phyloP scores from a whole-genome alignment of 2,888 invertebrate genomes.

The Melinaea menophilus region DNA sequence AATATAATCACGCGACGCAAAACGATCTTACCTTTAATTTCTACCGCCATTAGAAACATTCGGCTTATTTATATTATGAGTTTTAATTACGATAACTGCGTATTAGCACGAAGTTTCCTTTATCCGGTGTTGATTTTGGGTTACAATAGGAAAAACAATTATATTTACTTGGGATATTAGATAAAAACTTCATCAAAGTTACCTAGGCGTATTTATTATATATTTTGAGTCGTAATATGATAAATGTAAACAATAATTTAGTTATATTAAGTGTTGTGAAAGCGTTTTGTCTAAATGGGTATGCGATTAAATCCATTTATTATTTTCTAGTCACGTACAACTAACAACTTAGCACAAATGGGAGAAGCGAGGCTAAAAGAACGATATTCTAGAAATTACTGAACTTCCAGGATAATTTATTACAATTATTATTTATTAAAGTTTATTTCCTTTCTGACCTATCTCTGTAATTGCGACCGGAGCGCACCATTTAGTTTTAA shows the following conservation, averaged over 20 bases:
- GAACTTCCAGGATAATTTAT: too few relatives aligned
- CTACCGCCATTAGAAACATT: neutral
- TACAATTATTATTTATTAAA: too few relatives aligned
- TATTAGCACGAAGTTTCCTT: neutral
- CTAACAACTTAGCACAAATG: slow-evolving; percentile 40
- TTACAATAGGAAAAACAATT: too few relatives aligned
- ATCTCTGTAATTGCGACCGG: too few relatives aligned
- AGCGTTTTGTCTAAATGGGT: neutral
- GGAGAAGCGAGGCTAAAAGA: slow-evolving; percentile 37
- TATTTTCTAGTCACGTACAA: slow-evolving; percentile 2
- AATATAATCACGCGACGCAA: neutral
- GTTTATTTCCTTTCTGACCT: too few relatives aligned
- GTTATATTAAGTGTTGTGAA: neutral
- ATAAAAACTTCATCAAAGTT: too few relatives aligned
- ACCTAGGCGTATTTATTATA: too few relatives aligned
- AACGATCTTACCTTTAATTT: neutral
- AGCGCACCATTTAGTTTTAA: too few relatives aligned
- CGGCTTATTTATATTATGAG: neutral
- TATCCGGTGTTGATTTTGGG: neutral
- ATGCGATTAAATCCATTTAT: neutral
- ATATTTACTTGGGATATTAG: too few relatives aligned
- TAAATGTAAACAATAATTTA: too few relatives aligned
- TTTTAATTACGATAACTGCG: slow-evolving; percentile 4
- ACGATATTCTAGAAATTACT: neutral
- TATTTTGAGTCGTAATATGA: too few relatives aligned